phyloP scores from a whole-genome alignment of 2,888 invertebrate species.

The Prosapia bicincta region DNA sequence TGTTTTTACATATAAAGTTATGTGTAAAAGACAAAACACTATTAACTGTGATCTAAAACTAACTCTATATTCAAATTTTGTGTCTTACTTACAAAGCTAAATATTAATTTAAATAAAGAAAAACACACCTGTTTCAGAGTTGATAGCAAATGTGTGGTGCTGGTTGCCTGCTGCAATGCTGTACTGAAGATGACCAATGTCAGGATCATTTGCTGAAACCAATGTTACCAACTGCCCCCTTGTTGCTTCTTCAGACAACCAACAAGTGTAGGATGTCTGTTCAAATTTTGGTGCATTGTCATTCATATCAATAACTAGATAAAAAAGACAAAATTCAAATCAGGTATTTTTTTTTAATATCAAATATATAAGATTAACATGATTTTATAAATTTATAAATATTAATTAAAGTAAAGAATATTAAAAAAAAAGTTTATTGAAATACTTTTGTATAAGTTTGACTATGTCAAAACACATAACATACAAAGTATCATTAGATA shows the following conservation, averaged over 20 bases:
- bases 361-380: too few relatives aligned
- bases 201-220: conserved; percentile 84
- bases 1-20: too few relatives aligned
- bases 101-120: too few relatives aligned
- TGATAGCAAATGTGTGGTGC: conserved; percentile 66
- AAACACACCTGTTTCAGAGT: conserved; percentile 51
- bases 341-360: too few relatives aligned
- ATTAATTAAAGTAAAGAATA: not conserved
- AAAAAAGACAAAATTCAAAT: conserved; percentile 33
- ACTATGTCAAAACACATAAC: too few relatives aligned
- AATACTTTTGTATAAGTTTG: too few relatives aligned
- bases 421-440: not conserved
- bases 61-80: too few relatives aligned
- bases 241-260: conserved; percentile 74
- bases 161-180: conserved; percentile 81
- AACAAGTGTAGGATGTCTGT: conserved; percentile 72
- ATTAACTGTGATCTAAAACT: too few relatives aligned
- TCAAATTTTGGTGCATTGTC: conserved; percentile 87
- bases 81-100: too few relatives aligned
- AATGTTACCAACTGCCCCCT: conserved; percentile 86
- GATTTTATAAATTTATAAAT: not conserved
- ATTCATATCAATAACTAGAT: conserved; percentile 78
- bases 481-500: too few relatives aligned
- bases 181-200: conserved; percentile 70
- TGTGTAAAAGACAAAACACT: too few relatives aligned